phyloP scores from a whole-genome alignment of 2,113 vertebrate genomes.

The Sclerurus mexicanus region DNA sequence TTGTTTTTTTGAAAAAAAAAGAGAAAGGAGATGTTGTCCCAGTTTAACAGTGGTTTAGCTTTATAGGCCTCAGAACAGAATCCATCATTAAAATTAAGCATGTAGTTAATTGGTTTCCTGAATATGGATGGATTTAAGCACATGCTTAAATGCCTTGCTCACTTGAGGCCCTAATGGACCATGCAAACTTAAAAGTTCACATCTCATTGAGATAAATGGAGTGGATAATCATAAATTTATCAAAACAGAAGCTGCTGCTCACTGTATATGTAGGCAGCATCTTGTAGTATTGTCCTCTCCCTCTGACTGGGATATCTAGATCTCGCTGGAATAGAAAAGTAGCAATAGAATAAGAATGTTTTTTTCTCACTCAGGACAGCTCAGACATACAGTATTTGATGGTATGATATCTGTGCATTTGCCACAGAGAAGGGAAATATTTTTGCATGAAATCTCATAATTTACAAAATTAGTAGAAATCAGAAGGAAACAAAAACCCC shows the following conservation, averaged over 20 bases:
- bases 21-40: not conserved
- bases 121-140: constrained; percentile 23
- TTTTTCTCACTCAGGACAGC: not conserved
- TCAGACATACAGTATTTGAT: not conserved
- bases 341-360: not conserved
- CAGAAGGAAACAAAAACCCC: not conserved
- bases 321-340: not conserved
- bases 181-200: constrained; percentile 31
- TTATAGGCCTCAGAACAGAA: not conserved
- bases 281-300: not conserved
- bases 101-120: constrained; percentile 27
- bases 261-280: not conserved
- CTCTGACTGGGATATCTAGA: not conserved
- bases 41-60: not conserved
- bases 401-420: not conserved
- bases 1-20: not conserved
- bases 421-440: not conserved
- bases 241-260: not conserved
- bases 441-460: not conserved
- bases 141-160: constrained; percentile 23
- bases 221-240: constrained; percentile 30
- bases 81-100: constrained; percentile 45
- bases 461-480: not conserved
- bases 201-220: constrained; percentile 51
- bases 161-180: constrained; percentile 39